Evolutionary conservation across 2,888 invertebrate species (phyloP), one percentile per base, ranked within the genome.

Genomic region (Trachelus stipa): DNA sequence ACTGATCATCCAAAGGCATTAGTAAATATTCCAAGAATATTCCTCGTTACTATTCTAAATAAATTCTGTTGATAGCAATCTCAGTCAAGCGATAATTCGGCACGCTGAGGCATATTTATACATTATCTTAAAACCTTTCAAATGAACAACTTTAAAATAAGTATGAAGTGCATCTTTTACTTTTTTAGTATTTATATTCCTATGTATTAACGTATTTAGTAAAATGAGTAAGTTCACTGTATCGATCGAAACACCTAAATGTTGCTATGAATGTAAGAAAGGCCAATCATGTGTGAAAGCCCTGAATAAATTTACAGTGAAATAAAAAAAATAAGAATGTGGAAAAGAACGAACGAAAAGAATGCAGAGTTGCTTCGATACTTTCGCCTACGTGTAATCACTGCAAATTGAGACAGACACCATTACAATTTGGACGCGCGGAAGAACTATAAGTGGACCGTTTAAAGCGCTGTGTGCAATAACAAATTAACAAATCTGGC

Each of bases 401-500:
- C 69, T 76, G 73, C 68, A n/a, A 68, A 34, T 73, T n/a, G 35
- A 34, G 68, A 77, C n/a, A 35, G 73, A 11, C 6, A 79, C 77
- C 31, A 35, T 71, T 78, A 77, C 75, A 81, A 81, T 78, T 80
- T 80, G 81, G 80, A 56, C 31, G 71, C 12, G 69, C 34, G 12
- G 31, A 71, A 31, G 31, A 71, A 23, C 31, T 71, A 1, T 71
- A 33, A 31, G 71, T 34, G 31, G 71, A 31, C 12, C 71, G 83
- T 83, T 56, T 56, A 56, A 56, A 56, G 23, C 56, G 23, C 56
- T 56, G 83, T 82, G 76, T 80, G 85, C 83, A 86, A 87, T 88
- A 83, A 85, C 85, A 84, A 87, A 88, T 88, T 88, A 85, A 84
- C 86, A 83, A 88, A 87, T 85, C 85, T 84, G 84, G 78, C 83